phyloP scores from a whole-genome alignment of 2,113 vertebrate genomes.

The Sula dactylatra region DNA sequence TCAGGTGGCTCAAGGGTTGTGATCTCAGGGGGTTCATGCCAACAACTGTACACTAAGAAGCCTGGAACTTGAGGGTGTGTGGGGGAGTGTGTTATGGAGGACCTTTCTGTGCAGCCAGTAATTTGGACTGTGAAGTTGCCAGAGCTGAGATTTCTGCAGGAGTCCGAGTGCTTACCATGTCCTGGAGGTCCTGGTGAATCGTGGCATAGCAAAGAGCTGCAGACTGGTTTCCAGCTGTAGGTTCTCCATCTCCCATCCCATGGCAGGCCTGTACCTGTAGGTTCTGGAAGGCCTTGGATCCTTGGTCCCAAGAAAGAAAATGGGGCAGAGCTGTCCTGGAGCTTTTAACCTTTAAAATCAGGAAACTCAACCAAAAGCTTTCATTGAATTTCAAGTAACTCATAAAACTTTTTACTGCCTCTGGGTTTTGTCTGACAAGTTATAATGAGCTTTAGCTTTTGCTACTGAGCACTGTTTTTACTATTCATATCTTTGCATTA shows the following conservation, averaged over 20 bases:
- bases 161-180: rapidly evolving
- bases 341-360: background rate
- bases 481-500: background rate
- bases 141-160: background rate
- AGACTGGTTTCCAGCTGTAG: background rate
- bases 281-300: background rate
- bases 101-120: background rate
- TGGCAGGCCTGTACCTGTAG: background rate
- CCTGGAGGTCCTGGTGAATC: background rate
- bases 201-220: background rate
- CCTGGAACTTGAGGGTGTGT: background rate
- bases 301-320: background rate
- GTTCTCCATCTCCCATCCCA: background rate
- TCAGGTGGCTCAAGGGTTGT: background rate
- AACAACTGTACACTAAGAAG: background rate
- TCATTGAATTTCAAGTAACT: background rate
- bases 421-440: background rate
- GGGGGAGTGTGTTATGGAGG: background rate
- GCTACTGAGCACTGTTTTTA: background rate
- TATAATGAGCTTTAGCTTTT: background rate
- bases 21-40: background rate
- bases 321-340: background rate
- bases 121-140: background rate
- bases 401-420: background rate
- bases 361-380: background rate